Conservation (phyloP, 2,113 vertebrate species). For the Sciurus niger region DNA sequence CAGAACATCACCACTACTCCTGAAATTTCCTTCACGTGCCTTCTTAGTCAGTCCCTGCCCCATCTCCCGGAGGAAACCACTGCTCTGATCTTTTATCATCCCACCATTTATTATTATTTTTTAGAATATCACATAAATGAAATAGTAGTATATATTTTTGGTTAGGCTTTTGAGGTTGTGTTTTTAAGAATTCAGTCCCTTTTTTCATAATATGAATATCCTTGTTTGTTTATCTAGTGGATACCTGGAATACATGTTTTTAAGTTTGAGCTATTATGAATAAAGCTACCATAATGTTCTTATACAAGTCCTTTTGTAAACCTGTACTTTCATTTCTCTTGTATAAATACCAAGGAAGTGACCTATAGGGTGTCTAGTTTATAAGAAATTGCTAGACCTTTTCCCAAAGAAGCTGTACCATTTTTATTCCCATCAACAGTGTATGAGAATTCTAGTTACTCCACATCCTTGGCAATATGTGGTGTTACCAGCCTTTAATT, state of each 20-base stretch:
- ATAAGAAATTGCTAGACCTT: background rate
- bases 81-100: background rate
- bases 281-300: slow-evolving; percentile 36
- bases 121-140: slow-evolving; percentile 25
- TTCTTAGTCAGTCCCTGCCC: background rate
- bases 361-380: slow-evolving; percentile 13
- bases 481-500: slow-evolving; percentile 40
- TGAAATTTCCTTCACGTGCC: background rate
- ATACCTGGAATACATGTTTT: slow-evolving; percentile 48
- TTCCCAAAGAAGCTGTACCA: background rate
- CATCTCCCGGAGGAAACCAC: background rate
- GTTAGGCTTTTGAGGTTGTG: slow-evolving; percentile 46
- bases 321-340: slow-evolving; percentile 46
- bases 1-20: background rate
- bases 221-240: slow-evolving; percentile 25
- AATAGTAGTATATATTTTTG: slow-evolving; percentile 43
- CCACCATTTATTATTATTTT: background rate
- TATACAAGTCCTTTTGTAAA: background rate
- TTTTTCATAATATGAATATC: slow-evolving; percentile 14
- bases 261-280: background rate
- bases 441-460: background rate
- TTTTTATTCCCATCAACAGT: background rate
- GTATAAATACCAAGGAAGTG: slow-evolving; percentile 22
- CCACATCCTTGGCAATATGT: background rate
- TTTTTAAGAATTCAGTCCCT: slow-evolving; percentile 42